Conservation (phyloP, 2,113 vertebrate species). For the Paramormyrops kingsleyae region DNA sequence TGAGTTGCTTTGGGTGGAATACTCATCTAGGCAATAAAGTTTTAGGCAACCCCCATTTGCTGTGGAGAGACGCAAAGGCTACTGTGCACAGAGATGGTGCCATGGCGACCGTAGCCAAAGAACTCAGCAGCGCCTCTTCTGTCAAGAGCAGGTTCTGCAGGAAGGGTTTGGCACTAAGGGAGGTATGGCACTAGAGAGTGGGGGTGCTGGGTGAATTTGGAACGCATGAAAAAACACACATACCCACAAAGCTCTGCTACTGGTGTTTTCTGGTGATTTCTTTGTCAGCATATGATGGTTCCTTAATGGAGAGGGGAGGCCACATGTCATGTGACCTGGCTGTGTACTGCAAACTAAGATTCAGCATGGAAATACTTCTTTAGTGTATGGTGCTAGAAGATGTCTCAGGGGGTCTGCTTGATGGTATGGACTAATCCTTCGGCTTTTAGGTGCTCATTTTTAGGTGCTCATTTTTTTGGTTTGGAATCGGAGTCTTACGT, state of each 20-base stretch:
- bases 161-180: background rate
- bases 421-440: background rate
- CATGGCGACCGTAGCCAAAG: background rate
- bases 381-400: background rate
- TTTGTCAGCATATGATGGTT: background rate
- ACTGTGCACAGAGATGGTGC: background rate
- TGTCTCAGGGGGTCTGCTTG: background rate
- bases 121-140: background rate
- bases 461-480: background rate
- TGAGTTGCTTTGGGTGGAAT: background rate
- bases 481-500: background rate
- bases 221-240: background rate
- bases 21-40: background rate
- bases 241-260: background rate
- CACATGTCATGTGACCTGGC: background rate
- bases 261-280: background rate
- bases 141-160: slow-evolving; percentile 6
- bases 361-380: background rate
- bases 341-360: background rate
- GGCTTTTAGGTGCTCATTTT: background rate
- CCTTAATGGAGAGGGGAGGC: background rate
- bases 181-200: background rate
- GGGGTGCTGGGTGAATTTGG: background rate
- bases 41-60: background rate
- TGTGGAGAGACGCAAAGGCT: background rate